A percentile compares a stretch with the other conserved stretches of the same genome.
These are phyloP conservation scores for Lineus longissimus DNA, from an alignment of 1,140 invertebrate species.

Conservation along the genomic window DNA sequence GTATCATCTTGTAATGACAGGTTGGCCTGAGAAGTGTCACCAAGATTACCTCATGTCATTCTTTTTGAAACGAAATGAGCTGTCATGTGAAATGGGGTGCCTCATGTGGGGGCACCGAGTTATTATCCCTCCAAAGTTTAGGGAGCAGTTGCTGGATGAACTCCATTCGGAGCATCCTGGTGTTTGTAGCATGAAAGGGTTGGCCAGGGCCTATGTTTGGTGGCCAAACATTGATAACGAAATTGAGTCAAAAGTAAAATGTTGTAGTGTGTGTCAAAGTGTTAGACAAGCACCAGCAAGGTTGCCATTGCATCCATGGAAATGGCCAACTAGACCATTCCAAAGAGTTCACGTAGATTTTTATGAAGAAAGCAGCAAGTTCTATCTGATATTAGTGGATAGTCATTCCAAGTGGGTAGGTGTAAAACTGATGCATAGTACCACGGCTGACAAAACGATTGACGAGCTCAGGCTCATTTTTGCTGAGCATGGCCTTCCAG, in stretches of 20 bases:
- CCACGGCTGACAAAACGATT: slow-evolving; percentile 17
- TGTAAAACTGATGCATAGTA: slow-evolving; percentile 21
- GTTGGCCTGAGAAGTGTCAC: slow-evolving; percentile 1
- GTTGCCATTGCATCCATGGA: slow-evolving; percentile 31
- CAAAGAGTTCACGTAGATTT: slow-evolving; percentile 50
- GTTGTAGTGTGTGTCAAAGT: slow-evolving; percentile 32
- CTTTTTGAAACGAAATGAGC: slow-evolving; percentile 2
- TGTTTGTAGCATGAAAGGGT: slow-evolving; percentile 50
- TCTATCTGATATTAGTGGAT: slow-evolving; percentile 53
- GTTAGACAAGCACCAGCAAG: slow-evolving; percentile 21
- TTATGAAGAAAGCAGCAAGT: slow-evolving; percentile 48
- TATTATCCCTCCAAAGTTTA: slow-evolving; percentile 14
- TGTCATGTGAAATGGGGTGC: slow-evolving; percentile 13
- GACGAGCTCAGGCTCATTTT: slow-evolving; percentile 11
- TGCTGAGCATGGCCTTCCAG: slow-evolving; percentile 26
- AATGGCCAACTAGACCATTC: too few relatives aligned
- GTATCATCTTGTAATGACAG: background rate
- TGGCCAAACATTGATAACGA: slow-evolving; percentile 53
- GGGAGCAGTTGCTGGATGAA: slow-evolving; percentile 28
- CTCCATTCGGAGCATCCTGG: slow-evolving; percentile 52
- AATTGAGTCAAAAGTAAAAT: slow-evolving; percentile 31
- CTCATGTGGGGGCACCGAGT: slow-evolving; percentile 12
- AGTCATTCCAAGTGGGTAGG: too few relatives aligned
- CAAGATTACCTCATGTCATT: background rate
- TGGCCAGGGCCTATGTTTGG: slow-evolving; percentile 50